A percentile compares a stretch with the other conserved stretches of the same genome.
These are phyloP conservation scores for Caenorhabditis sp. DNA, from an alignment of 2,888 invertebrate genomes.

Conservation along the genomic window DNA sequence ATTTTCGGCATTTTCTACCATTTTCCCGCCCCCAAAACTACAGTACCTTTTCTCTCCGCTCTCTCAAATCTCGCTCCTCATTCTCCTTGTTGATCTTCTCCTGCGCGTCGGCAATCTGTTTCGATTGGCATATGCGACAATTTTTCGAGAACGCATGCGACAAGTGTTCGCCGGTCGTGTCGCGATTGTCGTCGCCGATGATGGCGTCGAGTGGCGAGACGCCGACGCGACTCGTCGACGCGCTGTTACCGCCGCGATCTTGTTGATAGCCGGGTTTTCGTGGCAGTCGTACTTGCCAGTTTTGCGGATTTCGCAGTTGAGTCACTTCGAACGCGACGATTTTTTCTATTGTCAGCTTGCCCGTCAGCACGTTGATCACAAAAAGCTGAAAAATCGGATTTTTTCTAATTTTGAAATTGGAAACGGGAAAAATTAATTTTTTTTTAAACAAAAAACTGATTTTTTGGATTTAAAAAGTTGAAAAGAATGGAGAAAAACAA, in stretches of 20 bases:
- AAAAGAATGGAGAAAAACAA: too few relatives aligned
- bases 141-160: constrained; percentile 34
- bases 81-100: constrained; percentile 24
- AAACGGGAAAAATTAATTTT: not conserved
- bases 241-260: not conserved
- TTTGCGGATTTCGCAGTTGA: constrained; percentile 16
- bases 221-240: not conserved
- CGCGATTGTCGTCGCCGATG: constrained; percentile 36
- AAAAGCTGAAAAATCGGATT: constrained; percentile 8
- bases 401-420: not conserved
- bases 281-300: constrained; percentile 7
- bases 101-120: constrained; percentile 19
- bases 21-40: too few relatives aligned
- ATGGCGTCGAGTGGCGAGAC: constrained; percentile 31
- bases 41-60: not conserved
- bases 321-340: constrained; percentile 15
- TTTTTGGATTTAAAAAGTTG: too few relatives aligned
- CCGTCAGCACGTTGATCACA: constrained; percentile 12
- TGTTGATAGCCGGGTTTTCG: not conserved
- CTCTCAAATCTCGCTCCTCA: constrained; percentile 13
- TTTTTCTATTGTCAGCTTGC: constrained; percentile 18
- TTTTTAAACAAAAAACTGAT: not conserved
- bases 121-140: constrained; percentile 24
- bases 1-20: too few relatives aligned
- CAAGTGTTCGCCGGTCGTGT: constrained; percentile 39